Base-by-base conservation (phyloP, 2,888 invertebrate species). In the Electrophaes corylata region DNA sequence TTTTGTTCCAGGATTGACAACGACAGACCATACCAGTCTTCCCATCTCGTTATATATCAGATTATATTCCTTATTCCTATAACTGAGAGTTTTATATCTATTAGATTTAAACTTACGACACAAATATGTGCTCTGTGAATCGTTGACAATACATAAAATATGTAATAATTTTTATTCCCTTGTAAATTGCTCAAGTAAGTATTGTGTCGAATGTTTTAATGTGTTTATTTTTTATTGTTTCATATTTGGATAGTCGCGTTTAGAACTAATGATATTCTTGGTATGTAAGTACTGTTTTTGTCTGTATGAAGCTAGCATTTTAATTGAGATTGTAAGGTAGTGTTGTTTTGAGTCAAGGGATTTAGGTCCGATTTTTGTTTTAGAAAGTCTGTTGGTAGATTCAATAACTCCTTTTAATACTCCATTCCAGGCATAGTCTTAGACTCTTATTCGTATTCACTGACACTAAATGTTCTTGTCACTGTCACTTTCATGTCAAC, bases 1-100 rank as follows among this genome's bases (percentile, higher is more conserved):
- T 88, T 84, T 23, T 37, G 16, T 37, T 37, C 10, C 90, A 91
- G 90, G 81, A 79, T 75, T 73, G 71, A 82, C 84, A 84, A 86
- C 88, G 82, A 84, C 81, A 86, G 88, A 91, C 90, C 89, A 89
- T 84, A 81, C 79, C 78, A 88, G 91, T 91, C 91, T 91, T 91
- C 91, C 90, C 84, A 82, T 84, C 81, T 84, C 81, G 79, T 85
- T 89, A 90, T 81, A 83, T 88, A 83, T 82, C 86, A 90, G 79
- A 90, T 85, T 86, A 79, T 84, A 88, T 84, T 83, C 81, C 80
- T 78, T 87, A 89, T 85, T 88, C 83, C 85, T 90, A 86, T 87
- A 84, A 80, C 83, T 85, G 78, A 85, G 55, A 80, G 73, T 84
- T 88, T 86, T 90, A 86, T 91, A 89, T 86, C 79, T 85, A 85